Conservation (phyloP, 2,797 vertebrate species). For the Sebastiscus tertius region DNA sequence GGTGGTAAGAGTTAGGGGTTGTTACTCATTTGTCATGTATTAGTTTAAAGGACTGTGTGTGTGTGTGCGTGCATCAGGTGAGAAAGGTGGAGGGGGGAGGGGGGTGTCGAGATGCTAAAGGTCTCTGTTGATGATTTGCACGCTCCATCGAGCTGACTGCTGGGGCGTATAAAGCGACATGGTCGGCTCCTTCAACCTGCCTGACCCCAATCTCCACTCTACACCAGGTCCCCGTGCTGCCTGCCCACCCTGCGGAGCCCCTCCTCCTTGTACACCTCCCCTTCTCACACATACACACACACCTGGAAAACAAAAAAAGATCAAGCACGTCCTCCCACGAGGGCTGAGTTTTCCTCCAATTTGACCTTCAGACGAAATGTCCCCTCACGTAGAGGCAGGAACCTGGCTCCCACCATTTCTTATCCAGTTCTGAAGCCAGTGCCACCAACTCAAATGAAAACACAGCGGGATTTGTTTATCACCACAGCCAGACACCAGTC, state of each 20-base stretch:
- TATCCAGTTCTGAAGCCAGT: conserved; percentile 10
- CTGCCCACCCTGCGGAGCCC: conserved; percentile 70
- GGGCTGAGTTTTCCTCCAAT: conserved; percentile 50
- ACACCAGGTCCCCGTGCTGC: conserved; percentile 75
- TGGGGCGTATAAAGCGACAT: conserved; percentile 80
- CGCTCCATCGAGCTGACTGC: conserved; percentile 80
- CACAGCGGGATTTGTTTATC: conserved; percentile 43
- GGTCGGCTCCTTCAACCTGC: conserved; percentile 81
- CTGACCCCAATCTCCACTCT: conserved; percentile 87
- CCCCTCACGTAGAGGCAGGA: conserved; percentile 16
- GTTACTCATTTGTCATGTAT: conserved; percentile 80
- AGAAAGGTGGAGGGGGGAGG: conserved; percentile 60
- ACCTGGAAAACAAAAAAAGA: conserved; percentile 46
- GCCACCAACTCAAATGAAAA: conserved; percentile 26
- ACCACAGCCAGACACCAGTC: conserved; percentile 24
- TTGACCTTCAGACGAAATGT: conserved; percentile 65
- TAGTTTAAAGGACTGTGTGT: conserved; percentile 51
- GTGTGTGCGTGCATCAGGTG: conserved; percentile 46
- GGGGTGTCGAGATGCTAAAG: conserved; percentile 75
- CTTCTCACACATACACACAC: conserved; percentile 14
- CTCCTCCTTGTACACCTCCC: conserved; percentile 47
- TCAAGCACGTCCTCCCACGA: conserved; percentile 46
- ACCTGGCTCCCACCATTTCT: neutral
- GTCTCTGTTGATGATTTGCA: conserved; percentile 86
- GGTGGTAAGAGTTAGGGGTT: conserved; percentile 59